These are phyloP conservation scores for Atractosteus spatula DNA, from an alignment of 2,113 vertebrate species.

Conservation along the genomic window DNA sequence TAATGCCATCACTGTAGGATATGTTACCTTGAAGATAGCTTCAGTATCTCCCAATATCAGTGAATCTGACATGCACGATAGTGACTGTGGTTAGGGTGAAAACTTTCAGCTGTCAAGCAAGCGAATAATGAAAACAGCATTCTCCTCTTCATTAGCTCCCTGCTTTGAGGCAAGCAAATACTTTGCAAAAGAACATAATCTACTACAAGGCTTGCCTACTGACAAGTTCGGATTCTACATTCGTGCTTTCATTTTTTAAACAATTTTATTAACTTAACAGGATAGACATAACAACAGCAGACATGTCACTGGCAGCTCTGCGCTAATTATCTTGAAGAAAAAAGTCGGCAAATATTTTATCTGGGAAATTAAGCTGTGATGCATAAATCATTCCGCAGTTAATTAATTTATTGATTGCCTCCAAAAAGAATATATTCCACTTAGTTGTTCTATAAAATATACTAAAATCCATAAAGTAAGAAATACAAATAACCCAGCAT, in stretches of 20 bases:
- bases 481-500: slow-evolving; percentile 67
- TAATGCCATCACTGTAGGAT: neutral
- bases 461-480: slow-evolving; percentile 51
- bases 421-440: slow-evolving; percentile 29
- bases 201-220: too few species aligned
- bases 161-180: neutral
- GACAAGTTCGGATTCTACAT: too few species aligned
- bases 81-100: neutral
- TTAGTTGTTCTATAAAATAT: slow-evolving; percentile 50
- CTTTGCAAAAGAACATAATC: too few species aligned
- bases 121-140: neutral
- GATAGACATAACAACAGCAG: neutral
- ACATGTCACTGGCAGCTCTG: slow-evolving; percentile 1
- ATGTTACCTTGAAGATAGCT: neutral
- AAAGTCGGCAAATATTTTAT: slow-evolving; percentile 4
- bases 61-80: neutral
- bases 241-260: neutral
- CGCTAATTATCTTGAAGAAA: slow-evolving; percentile 1
- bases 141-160: neutral
- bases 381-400: slow-evolving; percentile 24
- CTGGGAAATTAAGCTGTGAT: neutral
- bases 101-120: neutral
- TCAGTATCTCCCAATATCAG: too few species aligned
- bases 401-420: slow-evolving; percentile 50
- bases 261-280: neutral